These are phyloP conservation scores for Limnephilus marmoratus DNA, from an alignment of 2,888 invertebrate species.

Conservation along the genomic window DNA sequence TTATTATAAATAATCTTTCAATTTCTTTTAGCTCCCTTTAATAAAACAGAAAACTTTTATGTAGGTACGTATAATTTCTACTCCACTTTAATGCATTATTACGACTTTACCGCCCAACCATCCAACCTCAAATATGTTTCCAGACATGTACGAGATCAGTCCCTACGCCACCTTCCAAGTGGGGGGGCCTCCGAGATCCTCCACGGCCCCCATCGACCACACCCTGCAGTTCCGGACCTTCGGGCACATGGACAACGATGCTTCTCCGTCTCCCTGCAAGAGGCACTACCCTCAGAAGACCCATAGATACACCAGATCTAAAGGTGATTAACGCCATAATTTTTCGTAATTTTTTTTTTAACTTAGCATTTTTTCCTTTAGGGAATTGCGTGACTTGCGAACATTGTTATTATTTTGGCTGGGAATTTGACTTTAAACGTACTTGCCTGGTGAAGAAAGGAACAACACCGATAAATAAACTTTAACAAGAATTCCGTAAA, in stretches of 20 bases:
- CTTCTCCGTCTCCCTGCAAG: constrained; percentile 70
- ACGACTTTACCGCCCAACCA: background rate
- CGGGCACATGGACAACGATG: constrained; percentile 82
- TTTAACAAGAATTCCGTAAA: no score
- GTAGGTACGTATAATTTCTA: background rate
- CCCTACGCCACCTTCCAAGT: constrained; percentile 89
- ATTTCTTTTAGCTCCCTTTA: constrained; percentile 2
- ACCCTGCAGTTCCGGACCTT: constrained; percentile 89
- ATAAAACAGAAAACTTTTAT: constrained; percentile 2
- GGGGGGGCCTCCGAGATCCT: constrained; percentile 77
- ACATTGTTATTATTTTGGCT: no score
- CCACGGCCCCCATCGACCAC: constrained; percentile 84
- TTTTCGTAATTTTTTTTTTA: no score
- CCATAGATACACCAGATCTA: constrained; percentile 63
- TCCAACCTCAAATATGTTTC: constrained; percentile 39
- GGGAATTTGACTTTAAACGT: no score
- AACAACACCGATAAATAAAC: no score
- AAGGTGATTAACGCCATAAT: constrained; percentile 45
- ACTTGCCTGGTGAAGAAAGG: no score
- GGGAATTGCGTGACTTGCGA: no score
- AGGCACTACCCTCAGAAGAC: constrained; percentile 64
- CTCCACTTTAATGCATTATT: background rate
- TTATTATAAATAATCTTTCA: background rate
- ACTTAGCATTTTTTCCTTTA: no score
- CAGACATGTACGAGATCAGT: constrained; percentile 89